A percentile compares a stretch with the other conserved stretches of the same genome.
Evolutionary conservation across 2,113 vertebrate genomes (phyloP).

Genomic region (Salminus brasiliensis): DNA sequence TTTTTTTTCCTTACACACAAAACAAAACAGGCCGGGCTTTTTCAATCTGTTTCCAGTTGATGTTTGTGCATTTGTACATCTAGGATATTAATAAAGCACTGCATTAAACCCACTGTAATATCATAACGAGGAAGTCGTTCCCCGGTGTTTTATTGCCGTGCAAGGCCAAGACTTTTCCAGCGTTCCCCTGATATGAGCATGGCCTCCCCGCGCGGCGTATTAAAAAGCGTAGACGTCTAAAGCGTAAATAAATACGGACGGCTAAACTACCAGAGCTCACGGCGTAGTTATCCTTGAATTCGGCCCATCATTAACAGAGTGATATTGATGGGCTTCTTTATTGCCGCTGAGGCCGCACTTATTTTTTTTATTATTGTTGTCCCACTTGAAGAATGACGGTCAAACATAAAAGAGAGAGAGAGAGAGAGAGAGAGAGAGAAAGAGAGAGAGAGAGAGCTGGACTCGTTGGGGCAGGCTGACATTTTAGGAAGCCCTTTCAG

Average conservation of each 20-base stretch:
- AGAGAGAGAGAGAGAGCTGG: slow-evolving; percentile 30
- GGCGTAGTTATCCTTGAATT: slow-evolving; percentile 26
- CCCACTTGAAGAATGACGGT: slow-evolving; percentile 62
- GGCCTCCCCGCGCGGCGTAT: neutral
- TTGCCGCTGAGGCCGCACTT: slow-evolving; percentile 66
- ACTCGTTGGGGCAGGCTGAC: slow-evolving; percentile 58
- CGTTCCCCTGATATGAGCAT: neutral
- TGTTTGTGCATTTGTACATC: neutral
- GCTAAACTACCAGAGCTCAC: slow-evolving; percentile 12
- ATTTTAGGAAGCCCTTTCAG: slow-evolving; percentile 70
- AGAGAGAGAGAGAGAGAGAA: no score
- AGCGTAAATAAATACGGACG: slow-evolving; percentile 24
- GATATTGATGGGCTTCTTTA: slow-evolving; percentile 64
- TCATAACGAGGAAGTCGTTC: neutral
- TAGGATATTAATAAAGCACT: neutral
- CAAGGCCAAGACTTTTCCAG: neutral
- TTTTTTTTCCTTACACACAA: no score
- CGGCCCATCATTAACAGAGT: slow-evolving; percentile 43
- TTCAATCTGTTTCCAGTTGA: slow-evolving; percentile 7
- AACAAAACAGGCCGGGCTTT: slow-evolving; percentile 26
- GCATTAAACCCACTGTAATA: neutral
- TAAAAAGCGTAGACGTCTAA: neutral
- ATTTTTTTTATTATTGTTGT: slow-evolving; percentile 67
- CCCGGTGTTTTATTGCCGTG: neutral
- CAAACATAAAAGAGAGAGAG: slow-evolving; percentile 64